phyloP scores from a whole-genome alignment of 1,140 invertebrate genomes.

The Pseudomyrmex sp. region DNA sequence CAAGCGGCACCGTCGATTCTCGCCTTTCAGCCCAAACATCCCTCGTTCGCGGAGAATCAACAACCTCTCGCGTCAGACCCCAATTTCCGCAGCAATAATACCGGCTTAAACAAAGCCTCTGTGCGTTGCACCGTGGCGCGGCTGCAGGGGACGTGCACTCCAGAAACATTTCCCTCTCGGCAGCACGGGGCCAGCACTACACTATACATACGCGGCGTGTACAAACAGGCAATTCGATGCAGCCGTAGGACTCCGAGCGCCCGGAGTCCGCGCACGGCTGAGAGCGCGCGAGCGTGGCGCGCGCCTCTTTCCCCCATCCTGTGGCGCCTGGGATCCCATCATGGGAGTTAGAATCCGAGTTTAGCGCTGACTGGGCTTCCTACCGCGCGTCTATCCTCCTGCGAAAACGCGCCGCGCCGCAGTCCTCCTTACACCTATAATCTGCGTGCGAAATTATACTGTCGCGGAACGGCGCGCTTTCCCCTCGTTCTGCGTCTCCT shows the following conservation, averaged over 20 bases:
- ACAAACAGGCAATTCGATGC: constrained; percentile 49
- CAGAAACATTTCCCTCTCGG: constrained; percentile 40
- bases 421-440: constrained; percentile 29
- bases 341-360: constrained; percentile 22
- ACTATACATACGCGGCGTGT: constrained; percentile 7
- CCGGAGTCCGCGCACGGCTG: constrained; percentile 1
- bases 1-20: constrained; percentile 50
- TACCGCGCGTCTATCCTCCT: neutral
- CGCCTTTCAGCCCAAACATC: constrained; percentile 40
- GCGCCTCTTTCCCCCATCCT: neutral
- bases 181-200: constrained; percentile 10
- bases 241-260: constrained; percentile 25
- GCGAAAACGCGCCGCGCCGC: neutral
- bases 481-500: neutral
- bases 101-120: constrained; percentile 58
- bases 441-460: constrained; percentile 41
- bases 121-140: constrained; percentile 39
- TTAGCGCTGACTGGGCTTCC: constrained; percentile 39
- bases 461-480: neutral
- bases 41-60: constrained; percentile 50
- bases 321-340: constrained; percentile 9
- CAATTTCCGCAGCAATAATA: constrained; percentile 70
- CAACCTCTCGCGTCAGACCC: constrained; percentile 44
- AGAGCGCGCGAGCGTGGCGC: too few relatives aligned
- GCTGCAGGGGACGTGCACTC: constrained; percentile 52